Base-by-base conservation (phyloP, 2,113 vertebrate species). In the Jaculus jaculus region DNA sequence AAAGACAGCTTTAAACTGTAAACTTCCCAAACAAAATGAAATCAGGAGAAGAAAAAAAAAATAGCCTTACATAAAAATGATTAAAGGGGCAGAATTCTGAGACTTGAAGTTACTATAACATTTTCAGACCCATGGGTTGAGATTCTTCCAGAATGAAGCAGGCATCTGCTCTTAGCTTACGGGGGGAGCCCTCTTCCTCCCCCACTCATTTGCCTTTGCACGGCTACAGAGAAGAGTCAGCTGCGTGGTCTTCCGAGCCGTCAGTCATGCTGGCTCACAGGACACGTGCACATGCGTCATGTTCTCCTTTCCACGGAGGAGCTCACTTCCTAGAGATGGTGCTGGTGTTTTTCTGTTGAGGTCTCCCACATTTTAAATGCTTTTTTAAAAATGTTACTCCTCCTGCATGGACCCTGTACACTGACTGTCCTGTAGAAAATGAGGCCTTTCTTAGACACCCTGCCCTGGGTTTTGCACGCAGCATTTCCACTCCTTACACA, bases 301-400 rank as follows among this genome's bases (percentile, higher is more conserved):
- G 84, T 94, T 96, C 93, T 80, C n/a, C 63, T 96, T 94, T 93
- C 93, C 91, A 72, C 42, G 1, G 4, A 23, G 69, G 47, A 9
- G 18, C 58, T 68, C 73, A 21, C 73, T 32, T 91, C 87, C 88
- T 88, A 2, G 85, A 87, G n/a, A 68, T 89, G 26, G 13, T 47
- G 28, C 54, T 74, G 7, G 17, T 89, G 58, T 93, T 90, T 93
- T 95, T 90, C 92, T 85, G 51, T 8, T 32, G 82, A 72, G 82
- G 42, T 87, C 60, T 74, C 60, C 66, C 32, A 26, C 61, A 8
- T 72, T 69, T 86, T 77, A 93, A 90, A 39, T 54, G 42, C 65
- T 58, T 37, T 66, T 51, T 68, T 37, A 92, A 69, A 63, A 92
- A 63, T 54, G 83, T 65, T 72, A 21, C 5, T 89, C 32, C 51